These are phyloP conservation scores for Ennomos erosarius DNA, from an alignment of 2,888 invertebrate genomes.

Conservation along the genomic window DNA sequence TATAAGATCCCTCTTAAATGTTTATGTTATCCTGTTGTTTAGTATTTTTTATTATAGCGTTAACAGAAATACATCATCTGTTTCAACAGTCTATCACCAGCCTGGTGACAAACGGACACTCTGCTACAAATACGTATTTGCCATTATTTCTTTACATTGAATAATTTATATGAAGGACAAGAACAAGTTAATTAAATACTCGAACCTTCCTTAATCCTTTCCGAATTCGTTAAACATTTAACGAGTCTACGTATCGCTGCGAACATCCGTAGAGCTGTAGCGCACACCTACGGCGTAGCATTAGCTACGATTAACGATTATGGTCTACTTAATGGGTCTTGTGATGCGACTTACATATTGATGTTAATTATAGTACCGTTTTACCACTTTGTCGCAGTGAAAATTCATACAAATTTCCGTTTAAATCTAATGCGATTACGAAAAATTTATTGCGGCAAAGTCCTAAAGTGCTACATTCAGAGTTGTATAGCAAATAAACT, in stretches of 20 bases:
- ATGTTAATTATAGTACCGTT: background rate
- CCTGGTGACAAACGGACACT: no score
- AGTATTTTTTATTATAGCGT: no score
- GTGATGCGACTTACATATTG: conserved; percentile 14
- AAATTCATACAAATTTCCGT: no score
- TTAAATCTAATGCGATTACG: no score
- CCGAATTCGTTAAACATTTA: conserved; percentile 12
- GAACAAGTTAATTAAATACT: conserved; percentile 16
- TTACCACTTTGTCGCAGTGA: background rate
- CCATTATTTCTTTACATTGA: no score
- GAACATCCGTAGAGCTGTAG: conserved; percentile 29
- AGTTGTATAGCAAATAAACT: conserved; percentile 5
- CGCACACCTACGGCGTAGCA: conserved; percentile 31
- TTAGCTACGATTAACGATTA: conserved; percentile 29
- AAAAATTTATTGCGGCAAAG: conserved; percentile 1
- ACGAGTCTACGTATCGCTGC: conserved; percentile 25
- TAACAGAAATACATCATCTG: no score
- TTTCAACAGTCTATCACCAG: no score
- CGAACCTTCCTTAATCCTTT: conserved; percentile 11
- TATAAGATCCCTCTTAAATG: no score
- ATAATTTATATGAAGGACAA: background rate
- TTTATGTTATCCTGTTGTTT: no score
- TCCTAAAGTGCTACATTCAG: background rate
- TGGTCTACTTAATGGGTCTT: conserved; percentile 9
- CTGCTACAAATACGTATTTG: no score